Conservation (phyloP, 2,888 invertebrate species). For the Drosophila pseudotakahashii region DNA sequence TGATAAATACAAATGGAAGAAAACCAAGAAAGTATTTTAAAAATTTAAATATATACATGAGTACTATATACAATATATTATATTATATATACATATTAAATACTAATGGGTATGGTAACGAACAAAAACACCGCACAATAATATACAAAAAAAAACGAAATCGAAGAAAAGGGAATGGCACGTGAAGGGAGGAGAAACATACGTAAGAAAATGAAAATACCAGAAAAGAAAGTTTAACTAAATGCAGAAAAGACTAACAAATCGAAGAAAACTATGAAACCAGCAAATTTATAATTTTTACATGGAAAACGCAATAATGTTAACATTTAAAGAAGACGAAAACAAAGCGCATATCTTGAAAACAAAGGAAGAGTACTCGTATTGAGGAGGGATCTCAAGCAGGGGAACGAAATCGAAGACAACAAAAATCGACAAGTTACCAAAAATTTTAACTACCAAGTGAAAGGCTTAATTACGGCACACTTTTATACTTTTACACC, state of each 20-base stretch:
- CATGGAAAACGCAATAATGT: constrained; percentile 75
- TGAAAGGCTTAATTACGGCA: constrained; percentile 66
- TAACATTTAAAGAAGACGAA: constrained; percentile 72
- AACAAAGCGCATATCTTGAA: constrained; percentile 81
- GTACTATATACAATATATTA: constrained; percentile 71
- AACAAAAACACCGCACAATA: constrained; percentile 82
- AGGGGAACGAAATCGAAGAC: constrained; percentile 37
- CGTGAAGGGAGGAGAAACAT: constrained; percentile 39
- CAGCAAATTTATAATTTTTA: constrained; percentile 72
- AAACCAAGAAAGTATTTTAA: constrained; percentile 75
- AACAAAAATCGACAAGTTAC: constrained; percentile 56
- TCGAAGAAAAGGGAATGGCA: constrained; percentile 29
- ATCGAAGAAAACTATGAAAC: constrained; percentile 42
- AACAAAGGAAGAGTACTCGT: constrained; percentile 31
- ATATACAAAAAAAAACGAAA: constrained; percentile 70
- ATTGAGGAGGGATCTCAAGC: constrained; percentile 30
- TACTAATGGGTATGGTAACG: constrained; percentile 75
- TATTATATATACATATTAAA: constrained; percentile 67
- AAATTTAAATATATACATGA: constrained; percentile 77
- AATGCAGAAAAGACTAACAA: constrained; percentile 66
- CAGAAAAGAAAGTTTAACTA: constrained; percentile 55
- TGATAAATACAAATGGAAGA: constrained; percentile 48
- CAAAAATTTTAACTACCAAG: constrained; percentile 66
- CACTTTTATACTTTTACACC: constrained; percentile 83
- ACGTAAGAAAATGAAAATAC: constrained; percentile 55